Evolutionary conservation across 2,888 invertebrate genomes (phyloP), one percentile per base, ranked within the genome.

Genomic region (Toxonevra muliebris): DNA sequence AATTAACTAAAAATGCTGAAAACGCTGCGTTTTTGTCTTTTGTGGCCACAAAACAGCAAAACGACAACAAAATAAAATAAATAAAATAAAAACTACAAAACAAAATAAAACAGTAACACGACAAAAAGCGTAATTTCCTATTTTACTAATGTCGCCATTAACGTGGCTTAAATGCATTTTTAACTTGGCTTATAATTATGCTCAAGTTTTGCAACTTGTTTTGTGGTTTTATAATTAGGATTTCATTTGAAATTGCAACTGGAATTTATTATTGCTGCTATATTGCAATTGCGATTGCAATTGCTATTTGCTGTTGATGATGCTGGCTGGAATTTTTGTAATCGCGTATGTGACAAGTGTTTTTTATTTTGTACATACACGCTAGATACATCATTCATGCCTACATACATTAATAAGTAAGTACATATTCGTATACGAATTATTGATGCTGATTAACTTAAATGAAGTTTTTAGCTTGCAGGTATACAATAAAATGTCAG

Each of bases 1-100:
- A 82, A 82, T 81, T 81, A 80, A 82, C 81, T 81, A 81, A 82
- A 82, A 82, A 81, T 81, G 77, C 75, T 81, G 73, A 82, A 81
- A 81, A 80, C 76, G 79, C 73, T 73, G 76, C 71, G 76, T 79
- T 68, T 68, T 68, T 61, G 20, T 54, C 62, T 61, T 41, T 15
- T 54, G 65, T 66, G 65, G 68, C 69, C 66, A 65, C 67, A 66
- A 66, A 65, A 68, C 69, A 66, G 45, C 54, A 66, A 68, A 66
- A 64, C 68, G 42, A 69, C 65, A 69, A 64, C 58, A 54, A 60
- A 61, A 61, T 55, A 42, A 68, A 69, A 41, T 55, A 66, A 69
- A 54, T 30, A 55, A 53, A 50, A 13, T 52, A 68, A 64, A 45
- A 60, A 57, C 40, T 61, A 12, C 40, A 62, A 69, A 11, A 59